A percentile compares a stretch with the other conserved stretches of the same genome.
phyloP scores from a whole-genome alignment of 2,797 vertebrate genomes.

The Microtus agrestis region DNA sequence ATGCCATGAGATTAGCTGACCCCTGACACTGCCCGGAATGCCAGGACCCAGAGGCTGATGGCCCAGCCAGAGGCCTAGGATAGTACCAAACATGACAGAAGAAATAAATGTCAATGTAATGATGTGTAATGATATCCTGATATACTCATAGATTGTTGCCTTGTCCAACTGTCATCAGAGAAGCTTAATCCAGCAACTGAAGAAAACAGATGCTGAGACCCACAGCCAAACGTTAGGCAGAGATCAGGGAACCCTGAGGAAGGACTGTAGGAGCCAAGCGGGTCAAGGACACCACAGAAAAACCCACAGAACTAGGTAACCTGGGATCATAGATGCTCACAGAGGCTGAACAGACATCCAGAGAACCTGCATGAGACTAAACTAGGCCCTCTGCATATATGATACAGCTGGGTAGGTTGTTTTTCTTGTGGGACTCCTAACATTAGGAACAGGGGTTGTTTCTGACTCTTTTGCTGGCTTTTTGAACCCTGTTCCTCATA shows the following conservation, averaged over 20 bases:
- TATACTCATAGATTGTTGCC: neutral
- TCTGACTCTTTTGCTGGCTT: neutral
- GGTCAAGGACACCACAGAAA: neutral
- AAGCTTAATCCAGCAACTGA: neutral
- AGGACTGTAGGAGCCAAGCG: neutral
- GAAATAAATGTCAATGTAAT: neutral
- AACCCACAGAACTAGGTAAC: neutral
- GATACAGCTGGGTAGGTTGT: neutral
- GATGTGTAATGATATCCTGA: neutral
- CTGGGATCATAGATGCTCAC: neutral
- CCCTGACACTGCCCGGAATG: neutral
- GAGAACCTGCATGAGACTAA: neutral
- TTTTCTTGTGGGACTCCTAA: neutral
- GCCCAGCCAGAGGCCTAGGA: neutral
- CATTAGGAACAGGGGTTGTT: neutral
- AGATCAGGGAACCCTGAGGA: neutral
- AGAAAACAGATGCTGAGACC: neutral
- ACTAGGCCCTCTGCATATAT: neutral
- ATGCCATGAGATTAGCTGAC: neutral
- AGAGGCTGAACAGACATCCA: neutral
- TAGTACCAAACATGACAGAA: neutral
- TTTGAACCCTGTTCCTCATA: neutral
- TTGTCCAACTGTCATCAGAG: neutral
- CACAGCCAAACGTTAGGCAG: neutral
- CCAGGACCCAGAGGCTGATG: neutral